Base-by-base conservation (phyloP, 1,140 invertebrate genomes). In the Drosophila novamexicana region DNA sequence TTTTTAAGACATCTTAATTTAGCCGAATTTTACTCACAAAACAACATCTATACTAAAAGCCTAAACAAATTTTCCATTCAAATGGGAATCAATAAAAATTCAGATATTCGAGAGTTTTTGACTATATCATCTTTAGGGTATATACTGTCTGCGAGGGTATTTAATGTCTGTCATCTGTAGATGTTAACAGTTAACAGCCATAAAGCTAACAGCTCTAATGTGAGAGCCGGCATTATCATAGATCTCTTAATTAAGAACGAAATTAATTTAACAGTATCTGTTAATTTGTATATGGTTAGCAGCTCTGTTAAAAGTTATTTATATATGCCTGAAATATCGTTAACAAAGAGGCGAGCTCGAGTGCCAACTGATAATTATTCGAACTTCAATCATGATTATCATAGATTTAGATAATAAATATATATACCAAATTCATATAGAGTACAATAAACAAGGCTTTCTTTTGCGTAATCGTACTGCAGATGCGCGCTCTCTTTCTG, bases 301-400 rank as follows among this genome's bases (percentile, higher is more conserved):
- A 22, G 14, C 42, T 36, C 42, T 14, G 14, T 16, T 22, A 36
- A 36, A 47, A 16, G 22, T 44, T 32, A 58, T 54, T 18, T 22
- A 36, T 14, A 16, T 58, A 22, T 40, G n/a, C 14, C 9, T 18
- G 14, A 56, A 12, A 40, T 57, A 40, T 40, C n/a, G 37, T 40
- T 39, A 16, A 45, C 42, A 47, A 59, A 59, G 29, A 32, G 32
- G 32, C 14, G 18, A 32, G 42, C 44, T 8, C 44, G 44, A 42
- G 44, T 36, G 39, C 54, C 40, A 59, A 59, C 69, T 72, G 69
- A 72, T 72, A 67, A 67, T 59, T 72, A 45, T 67, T 45, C 40
- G 63, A 52, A 59, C 59, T 72, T 72, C 69, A 72, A 72, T 67
- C 63, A 72, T 67, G 50, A 56, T 72, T 72, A 67, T 59, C 39